A percentile compares a stretch with the other conserved stretches of the same genome.
These are phyloP conservation scores for Serilophus lunatus DNA, from an alignment of 2,113 vertebrate species.

Conservation along the genomic window DNA sequence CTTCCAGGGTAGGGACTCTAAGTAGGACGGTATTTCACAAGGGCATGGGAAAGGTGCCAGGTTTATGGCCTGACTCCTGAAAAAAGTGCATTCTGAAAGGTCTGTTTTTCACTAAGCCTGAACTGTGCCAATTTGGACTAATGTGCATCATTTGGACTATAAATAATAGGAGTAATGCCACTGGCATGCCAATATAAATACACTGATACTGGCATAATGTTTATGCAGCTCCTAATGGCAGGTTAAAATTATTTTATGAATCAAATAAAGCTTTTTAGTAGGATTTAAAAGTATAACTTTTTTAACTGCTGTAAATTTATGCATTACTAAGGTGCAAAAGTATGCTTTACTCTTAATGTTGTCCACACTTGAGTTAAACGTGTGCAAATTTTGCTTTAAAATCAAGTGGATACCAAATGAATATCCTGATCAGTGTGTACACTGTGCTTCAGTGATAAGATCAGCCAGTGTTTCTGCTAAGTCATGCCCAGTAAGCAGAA, in stretches of 20 bases:
- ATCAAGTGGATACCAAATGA: background rate
- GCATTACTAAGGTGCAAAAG: background rate
- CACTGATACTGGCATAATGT: background rate
- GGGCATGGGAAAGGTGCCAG: background rate
- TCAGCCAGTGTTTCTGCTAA: background rate
- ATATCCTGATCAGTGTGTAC: background rate
- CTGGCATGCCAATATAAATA: background rate
- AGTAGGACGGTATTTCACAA: slow-evolving; percentile 1
- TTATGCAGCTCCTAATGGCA: background rate
- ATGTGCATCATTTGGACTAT: background rate
- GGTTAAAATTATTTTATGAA: background rate
- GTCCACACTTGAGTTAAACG: background rate
- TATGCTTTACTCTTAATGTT: background rate
- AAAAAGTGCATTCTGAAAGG: background rate
- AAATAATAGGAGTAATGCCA: background rate
- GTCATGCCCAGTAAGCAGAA: background rate
- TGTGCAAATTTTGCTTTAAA: background rate
- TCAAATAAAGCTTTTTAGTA: background rate
- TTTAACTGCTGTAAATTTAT: background rate
- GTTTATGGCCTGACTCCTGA: background rate
- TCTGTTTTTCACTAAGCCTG: background rate
- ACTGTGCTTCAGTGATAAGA: background rate
- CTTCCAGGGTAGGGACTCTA: background rate
- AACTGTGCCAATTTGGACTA: background rate
- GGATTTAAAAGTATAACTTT: background rate